Evolutionary conservation across 2,797 vertebrate genomes (phyloP).

Genomic region (Meriones psammophilus): DNA sequence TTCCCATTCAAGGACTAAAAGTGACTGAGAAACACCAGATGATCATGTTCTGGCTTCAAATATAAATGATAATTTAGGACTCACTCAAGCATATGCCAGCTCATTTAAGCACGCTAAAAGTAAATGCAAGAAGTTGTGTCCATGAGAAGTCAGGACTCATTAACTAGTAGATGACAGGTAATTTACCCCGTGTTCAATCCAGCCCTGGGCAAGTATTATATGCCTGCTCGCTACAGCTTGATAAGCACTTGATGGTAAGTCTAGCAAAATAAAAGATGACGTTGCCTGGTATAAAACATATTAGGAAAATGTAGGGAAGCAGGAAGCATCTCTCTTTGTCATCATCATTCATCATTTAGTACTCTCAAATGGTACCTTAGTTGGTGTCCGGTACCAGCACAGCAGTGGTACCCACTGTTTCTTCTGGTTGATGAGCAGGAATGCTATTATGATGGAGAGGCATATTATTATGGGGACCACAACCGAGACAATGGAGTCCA

Average conservation of each 20-base stretch:
- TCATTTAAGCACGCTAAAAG: constrained; percentile 12
- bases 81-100: background rate
- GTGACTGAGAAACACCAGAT: background rate
- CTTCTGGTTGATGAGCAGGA: constrained; percentile 93
- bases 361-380: constrained; percentile 89
- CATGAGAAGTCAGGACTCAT: background rate
- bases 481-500: constrained; percentile 91
- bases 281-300: background rate
- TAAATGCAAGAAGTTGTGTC: background rate
- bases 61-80: background rate
- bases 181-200: background rate
- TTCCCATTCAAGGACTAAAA: constrained; percentile 1
- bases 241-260: background rate
- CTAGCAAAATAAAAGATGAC: background rate
- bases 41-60: constrained; percentile 40
- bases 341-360: background rate
- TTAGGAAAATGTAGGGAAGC: background rate
- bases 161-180: background rate
- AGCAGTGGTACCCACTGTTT: constrained; percentile 94
- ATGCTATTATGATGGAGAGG: constrained; percentile 89
- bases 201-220: background rate
- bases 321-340: background rate
- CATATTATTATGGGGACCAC: constrained; percentile 91
- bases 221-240: background rate
- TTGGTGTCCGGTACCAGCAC: constrained; percentile 92